Evolutionary conservation across 1,140 invertebrate genomes (phyloP), one percentile per base, ranked within the genome.

Genomic region (Daktulosphaira vitifoliae): DNA sequence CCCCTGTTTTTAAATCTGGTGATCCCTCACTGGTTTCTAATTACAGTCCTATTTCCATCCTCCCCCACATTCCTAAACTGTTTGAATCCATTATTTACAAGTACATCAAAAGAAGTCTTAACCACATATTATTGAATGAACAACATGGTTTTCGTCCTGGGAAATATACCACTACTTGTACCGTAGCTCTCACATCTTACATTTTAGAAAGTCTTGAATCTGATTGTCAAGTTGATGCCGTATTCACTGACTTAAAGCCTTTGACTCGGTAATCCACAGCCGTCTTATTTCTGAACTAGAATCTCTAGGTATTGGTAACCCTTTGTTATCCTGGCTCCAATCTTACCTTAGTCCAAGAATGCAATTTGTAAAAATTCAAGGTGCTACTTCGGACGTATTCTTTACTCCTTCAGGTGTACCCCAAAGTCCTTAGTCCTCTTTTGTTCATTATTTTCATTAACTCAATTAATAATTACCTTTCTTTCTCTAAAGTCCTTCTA

Each of bases 1-100:
- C 33, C 29, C 54, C 54, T 59, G 13, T 59, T n/a, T 26, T 26
- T 49, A 59, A 59, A 22, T 59, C 54, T 3, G 54, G 54, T 38
- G 37, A 62, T 20, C 38, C n/a, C 13, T 20, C 33, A 8, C 16
- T 49, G 15, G 37, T 62, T 38, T 18, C 9, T 8, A 62, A 62
- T 23, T 62, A 62, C 25, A 3, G 56, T 15, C 9, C 26, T 16
- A 39, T 56, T 25, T 56, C 29, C 22, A 42, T 56, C 38, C 23
- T 38, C 9, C 15, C 3, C 25, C 20, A 20, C 16, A 56, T 56
- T 38, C 13, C 53, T n/a, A 56, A 56, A 56, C 29, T 56, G 29
- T 42, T 56, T 20, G 53, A 56, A 13, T 37, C 33, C 33, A 37
- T 37, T 13, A 13, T 37, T 13, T 37, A 37, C 33, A 6, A 5